phyloP scores from a whole-genome alignment of 2,113 vertebrate species.

The Alethe diademata region DNA sequence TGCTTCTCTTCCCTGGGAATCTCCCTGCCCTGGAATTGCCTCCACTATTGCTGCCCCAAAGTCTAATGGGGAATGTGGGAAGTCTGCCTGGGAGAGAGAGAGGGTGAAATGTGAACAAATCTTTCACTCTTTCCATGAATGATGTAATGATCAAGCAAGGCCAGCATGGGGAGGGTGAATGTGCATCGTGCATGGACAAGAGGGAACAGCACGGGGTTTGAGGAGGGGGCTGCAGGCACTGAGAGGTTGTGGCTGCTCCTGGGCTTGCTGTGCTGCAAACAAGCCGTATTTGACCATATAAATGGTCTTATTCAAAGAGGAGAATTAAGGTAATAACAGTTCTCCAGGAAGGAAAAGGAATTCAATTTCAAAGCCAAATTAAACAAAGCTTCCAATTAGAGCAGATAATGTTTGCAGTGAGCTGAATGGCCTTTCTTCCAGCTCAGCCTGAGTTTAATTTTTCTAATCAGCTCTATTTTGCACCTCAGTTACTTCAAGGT shows the following conservation, averaged over 20 bases:
- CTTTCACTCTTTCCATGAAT: not conserved
- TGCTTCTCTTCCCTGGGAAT: not conserved
- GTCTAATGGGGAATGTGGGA: accelerated
- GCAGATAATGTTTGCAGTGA: conserved; percentile 42
- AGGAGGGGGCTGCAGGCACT: not conserved
- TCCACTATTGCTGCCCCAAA: not conserved
- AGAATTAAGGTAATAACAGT: conserved; percentile 54
- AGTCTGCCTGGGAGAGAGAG: not conserved
- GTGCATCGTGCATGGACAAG: accelerated
- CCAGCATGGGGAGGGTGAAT: not conserved
- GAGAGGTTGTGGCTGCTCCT: not conserved
- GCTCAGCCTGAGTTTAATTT: conserved; percentile 10
- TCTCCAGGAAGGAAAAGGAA: conserved; percentile 1
- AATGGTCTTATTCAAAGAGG: conserved; percentile 24
- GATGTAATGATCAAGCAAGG: not conserved
- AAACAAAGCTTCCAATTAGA: conserved; percentile 56
- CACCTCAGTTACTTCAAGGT: not conserved
- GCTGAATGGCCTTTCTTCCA: not conserved
- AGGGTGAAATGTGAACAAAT: not conserved
- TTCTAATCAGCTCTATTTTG: conserved; percentile 39
- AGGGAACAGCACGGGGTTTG: accelerated
- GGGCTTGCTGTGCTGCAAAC: not conserved
- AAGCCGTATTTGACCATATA: not conserved
- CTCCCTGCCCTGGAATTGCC: not conserved
- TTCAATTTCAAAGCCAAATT: conserved; percentile 59